Evolutionary conservation across 2,113 vertebrate species (phyloP).

Genomic region (Microtus pennsylvanicus): DNA sequence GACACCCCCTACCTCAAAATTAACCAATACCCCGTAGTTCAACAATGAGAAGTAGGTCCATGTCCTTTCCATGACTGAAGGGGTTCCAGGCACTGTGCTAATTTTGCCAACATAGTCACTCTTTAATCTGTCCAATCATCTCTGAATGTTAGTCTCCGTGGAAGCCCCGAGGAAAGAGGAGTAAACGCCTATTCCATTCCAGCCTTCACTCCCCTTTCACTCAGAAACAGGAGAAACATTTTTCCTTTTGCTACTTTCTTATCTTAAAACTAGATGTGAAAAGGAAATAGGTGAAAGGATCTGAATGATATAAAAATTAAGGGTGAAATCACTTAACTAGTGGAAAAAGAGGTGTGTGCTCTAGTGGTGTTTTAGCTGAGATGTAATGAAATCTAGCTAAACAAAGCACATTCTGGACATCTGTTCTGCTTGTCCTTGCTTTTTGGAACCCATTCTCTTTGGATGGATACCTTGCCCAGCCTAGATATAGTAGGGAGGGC

Average conservation of each 20-base stretch:
- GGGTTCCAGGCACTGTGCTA: not conserved
- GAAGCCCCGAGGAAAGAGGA: not conserved
- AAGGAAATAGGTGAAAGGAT: not conserved
- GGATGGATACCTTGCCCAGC: no score
- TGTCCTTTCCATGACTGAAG: not conserved
- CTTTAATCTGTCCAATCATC: not conserved
- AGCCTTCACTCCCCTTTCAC: not conserved
- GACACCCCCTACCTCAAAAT: not conserved
- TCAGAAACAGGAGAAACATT: not conserved
- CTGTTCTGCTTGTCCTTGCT: no score
- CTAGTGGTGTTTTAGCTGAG: not conserved
- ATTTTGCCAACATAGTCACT: not conserved
- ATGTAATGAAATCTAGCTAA: conserved; percentile 1
- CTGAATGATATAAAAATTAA: not conserved
- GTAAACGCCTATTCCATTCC: not conserved
- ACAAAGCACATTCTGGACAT: not conserved
- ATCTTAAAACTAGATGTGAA: not conserved
- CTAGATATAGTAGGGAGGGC: no score
- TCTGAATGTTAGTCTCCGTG: not conserved
- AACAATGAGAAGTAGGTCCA: not conserved
- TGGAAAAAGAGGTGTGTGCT: not conserved
- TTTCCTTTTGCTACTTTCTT: not conserved
- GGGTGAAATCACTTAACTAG: not conserved
- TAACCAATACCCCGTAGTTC: not conserved
- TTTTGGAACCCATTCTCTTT: no score